Evolutionary conservation across 2,113 vertebrate species (phyloP).

Genomic region (Colinus virginianus): DNA sequence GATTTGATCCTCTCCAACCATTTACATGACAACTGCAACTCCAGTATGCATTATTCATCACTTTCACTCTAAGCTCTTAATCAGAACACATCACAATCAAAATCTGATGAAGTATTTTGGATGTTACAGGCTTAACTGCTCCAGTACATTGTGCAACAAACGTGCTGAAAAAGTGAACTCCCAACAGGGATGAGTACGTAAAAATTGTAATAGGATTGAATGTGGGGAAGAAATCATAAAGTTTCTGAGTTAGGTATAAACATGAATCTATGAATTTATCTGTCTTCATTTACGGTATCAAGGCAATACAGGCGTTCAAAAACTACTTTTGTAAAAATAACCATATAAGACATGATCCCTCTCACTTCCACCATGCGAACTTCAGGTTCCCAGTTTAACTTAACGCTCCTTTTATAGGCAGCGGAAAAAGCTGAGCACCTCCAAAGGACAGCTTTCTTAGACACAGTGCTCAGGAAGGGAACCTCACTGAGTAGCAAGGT

Average conservation of each 20-base stretch:
- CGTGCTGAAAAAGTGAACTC: neutral
- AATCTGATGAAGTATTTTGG: neutral
- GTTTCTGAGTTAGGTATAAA: neutral
- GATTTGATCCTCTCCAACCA: neutral
- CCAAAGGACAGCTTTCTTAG: neutral
- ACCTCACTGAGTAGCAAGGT: neutral
- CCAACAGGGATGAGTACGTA: neutral
- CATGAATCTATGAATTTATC: neutral
- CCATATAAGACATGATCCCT: neutral
- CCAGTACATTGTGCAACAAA: neutral
- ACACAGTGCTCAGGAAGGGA: neutral
- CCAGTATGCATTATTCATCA: rapidly evolving
- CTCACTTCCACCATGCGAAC: neutral
- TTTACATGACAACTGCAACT: neutral
- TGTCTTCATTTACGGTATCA: neutral
- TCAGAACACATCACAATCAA: neutral
- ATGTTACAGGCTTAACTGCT: neutral
- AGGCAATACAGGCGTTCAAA: neutral
- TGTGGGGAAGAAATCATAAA: neutral
- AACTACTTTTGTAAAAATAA: neutral
- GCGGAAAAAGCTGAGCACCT: neutral
- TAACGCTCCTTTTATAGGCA: neutral
- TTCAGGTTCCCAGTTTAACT: neutral
- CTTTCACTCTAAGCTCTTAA: neutral
- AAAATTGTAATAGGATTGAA: neutral